Percentiles rank a stretch among this genome's conserved stretches.
Evolutionary conservation across 1,140 invertebrate species (phyloP).

Genomic region (Copidosoma floridanum): DNA sequence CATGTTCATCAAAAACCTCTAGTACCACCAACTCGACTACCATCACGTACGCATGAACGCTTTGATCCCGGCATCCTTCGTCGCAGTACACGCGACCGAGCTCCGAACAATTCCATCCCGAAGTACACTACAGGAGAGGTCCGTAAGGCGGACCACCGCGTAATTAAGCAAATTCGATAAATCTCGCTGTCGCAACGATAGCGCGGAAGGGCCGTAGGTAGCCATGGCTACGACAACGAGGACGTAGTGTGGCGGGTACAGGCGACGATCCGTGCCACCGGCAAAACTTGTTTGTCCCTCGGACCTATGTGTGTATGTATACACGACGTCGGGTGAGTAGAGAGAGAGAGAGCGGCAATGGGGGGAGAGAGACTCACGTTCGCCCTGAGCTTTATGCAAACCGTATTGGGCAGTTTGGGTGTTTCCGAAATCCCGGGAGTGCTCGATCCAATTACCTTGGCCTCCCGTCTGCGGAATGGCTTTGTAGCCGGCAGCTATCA

Average conservation of each 20-base stretch:
- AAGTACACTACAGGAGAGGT: too few species aligned
- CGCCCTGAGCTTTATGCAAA: slow-evolving; percentile 21
- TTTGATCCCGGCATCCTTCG: too few species aligned
- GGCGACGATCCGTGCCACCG: neutral
- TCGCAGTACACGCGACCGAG: too few species aligned
- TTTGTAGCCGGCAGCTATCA: neutral
- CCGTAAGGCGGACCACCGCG: neutral
- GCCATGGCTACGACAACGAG: too few species aligned
- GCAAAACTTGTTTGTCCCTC: slow-evolving; percentile 13
- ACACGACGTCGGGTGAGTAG: neutral
- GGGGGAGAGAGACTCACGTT: too few species aligned
- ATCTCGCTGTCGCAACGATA: neutral
- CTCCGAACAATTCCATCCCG: neutral
- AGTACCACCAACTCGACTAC: too few species aligned
- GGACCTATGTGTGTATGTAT: too few species aligned
- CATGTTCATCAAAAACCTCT: too few species aligned
- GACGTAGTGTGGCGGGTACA: too few species aligned
- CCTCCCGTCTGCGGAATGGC: neutral
- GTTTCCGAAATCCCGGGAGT: slow-evolving; percentile 35
- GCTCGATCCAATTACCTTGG: slow-evolving; percentile 34
- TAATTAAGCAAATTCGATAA: slow-evolving; percentile 19
- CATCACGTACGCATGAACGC: too few species aligned
- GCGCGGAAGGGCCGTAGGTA: neutral
- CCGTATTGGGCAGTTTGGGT: slow-evolving; percentile 32
- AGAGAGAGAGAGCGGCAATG: too few species aligned